Evolutionary conservation across 2,888 invertebrate genomes (phyloP), one percentile per base, ranked within the genome.

Genomic region (Chrysina gloriosa): DNA sequence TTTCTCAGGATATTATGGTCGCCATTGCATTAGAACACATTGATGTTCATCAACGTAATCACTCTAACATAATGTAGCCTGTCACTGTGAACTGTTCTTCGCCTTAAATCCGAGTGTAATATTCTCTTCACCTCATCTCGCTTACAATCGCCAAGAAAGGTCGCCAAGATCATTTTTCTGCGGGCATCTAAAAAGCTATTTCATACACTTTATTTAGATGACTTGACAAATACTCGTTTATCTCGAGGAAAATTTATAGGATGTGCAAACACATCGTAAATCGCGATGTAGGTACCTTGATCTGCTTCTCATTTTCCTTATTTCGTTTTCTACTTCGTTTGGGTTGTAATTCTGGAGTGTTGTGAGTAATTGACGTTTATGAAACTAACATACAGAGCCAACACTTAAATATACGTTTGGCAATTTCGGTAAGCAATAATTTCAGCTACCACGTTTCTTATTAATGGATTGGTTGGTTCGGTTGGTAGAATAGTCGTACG

Each of bases 391-490:
- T 42, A 27, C 27, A 19, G 42, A 27, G n/a, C 16, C 27, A 14
- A 42, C 58, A 14, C 25, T 61, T 61, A 61, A 61, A 27, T 29
- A 61, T 19, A 61, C 58, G 42, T 61, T 42, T 61, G 42, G 42
- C 42, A 29, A 61, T 61, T 61, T 61, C 45, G 42, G 58, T 42
- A 61, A 61, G 42, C 42, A 61, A 29, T 61, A 61, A 61, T 61
- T 61, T 61, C 27, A 61, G 42, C 58, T 61, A 61, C 58, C 42
- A 25, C 25, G 16, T 61, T 39, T 25, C 42, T 42, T 61, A 61
- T 61, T 61, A 61, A 61, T 61, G 58, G 58, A 25, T 42, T 52
- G 31, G 31, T 19, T 31, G 52, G n/a, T 16, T 42, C 31, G 31
- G 31, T 19, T 31, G 52, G n/a, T 16, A 19, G 31, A 9, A 16